Evolutionary conservation across 2,888 invertebrate species (phyloP).

Genomic region (Andrena flavipes): DNA sequence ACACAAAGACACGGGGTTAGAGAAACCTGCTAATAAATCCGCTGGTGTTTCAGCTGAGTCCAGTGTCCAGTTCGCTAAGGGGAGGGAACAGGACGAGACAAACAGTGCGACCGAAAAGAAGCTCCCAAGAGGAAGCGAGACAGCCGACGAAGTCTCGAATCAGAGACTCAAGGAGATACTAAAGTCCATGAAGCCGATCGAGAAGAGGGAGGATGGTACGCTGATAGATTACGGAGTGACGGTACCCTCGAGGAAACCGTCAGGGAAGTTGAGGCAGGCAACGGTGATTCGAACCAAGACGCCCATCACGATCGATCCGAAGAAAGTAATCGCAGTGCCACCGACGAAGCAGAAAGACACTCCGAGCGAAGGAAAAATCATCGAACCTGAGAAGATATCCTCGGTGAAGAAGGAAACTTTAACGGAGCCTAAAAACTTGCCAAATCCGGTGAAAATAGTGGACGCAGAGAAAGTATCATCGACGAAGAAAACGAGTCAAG

Average conservation of each 20-base stretch:
- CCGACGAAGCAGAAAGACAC: background rate
- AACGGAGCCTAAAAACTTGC: background rate
- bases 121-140: background rate
- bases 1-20: slow-evolving; percentile 6
- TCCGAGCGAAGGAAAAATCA: background rate
- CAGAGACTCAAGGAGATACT: slow-evolving; percentile 50
- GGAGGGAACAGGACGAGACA: background rate
- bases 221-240: slow-evolving; percentile 74
- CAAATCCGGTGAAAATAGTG: background rate
- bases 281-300: background rate
- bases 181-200: slow-evolving; percentile 70
- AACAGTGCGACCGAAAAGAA: background rate
- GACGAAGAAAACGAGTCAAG: background rate
- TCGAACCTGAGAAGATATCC: background rate
- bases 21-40: slow-evolving; percentile 33
- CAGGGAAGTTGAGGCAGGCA: background rate
- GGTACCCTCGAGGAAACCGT: slow-evolving; percentile 65
- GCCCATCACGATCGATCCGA: background rate
- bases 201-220: slow-evolving; percentile 73
- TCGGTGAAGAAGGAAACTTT: background rate
- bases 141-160: slow-evolving; percentile 3
- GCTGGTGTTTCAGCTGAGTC: slow-evolving; percentile 43
- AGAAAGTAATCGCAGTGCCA: background rate
- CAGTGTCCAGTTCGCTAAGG: background rate
- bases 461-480: background rate